Percentiles rank a stretch among this genome's conserved stretches.
These are phyloP conservation scores for Chorisops tibialis DNA, from an alignment of 2,888 invertebrate species.

Conservation along the genomic window DNA sequence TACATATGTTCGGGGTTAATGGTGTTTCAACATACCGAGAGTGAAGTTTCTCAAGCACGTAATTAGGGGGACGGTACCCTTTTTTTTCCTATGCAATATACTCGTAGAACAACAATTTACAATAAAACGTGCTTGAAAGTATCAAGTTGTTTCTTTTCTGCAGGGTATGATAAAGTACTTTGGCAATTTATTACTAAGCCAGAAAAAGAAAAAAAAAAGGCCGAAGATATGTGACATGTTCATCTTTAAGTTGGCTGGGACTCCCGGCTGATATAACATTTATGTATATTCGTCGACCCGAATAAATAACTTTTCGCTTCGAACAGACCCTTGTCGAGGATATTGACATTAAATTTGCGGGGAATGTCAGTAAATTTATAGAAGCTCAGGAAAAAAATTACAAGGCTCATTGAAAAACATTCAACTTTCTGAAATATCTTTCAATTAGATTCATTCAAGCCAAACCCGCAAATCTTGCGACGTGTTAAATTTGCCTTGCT, in stretches of 20 bases:
- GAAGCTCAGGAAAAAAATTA: background rate
- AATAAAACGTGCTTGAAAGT: conserved; percentile 7
- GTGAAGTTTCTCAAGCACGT: background rate
- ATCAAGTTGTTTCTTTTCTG: background rate
- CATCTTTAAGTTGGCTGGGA: too few relatives aligned
- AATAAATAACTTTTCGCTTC: too few relatives aligned
- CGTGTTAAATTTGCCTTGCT: background rate
- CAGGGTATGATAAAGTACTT: background rate
- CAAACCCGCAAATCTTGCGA: too few relatives aligned
- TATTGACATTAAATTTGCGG: too few relatives aligned
- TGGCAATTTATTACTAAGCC: background rate
- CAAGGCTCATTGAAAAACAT: background rate
- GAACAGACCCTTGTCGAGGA: too few relatives aligned
- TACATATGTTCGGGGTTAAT: conserved; percentile 1
- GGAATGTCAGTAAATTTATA: background rate
- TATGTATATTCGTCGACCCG: background rate
- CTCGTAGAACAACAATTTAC: background rate
- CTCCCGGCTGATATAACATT: too few relatives aligned
- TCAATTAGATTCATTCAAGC: background rate
- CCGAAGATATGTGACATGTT: background rate
- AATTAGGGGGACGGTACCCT: background rate
- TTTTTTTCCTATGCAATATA: background rate
- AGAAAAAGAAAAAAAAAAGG: background rate
- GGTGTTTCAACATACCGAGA: background rate
- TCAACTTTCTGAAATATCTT: background rate